Evolutionary conservation across 2,797 vertebrate species (phyloP), one percentile per base, ranked within the genome.

Genomic region (Cuniculus paca): DNA sequence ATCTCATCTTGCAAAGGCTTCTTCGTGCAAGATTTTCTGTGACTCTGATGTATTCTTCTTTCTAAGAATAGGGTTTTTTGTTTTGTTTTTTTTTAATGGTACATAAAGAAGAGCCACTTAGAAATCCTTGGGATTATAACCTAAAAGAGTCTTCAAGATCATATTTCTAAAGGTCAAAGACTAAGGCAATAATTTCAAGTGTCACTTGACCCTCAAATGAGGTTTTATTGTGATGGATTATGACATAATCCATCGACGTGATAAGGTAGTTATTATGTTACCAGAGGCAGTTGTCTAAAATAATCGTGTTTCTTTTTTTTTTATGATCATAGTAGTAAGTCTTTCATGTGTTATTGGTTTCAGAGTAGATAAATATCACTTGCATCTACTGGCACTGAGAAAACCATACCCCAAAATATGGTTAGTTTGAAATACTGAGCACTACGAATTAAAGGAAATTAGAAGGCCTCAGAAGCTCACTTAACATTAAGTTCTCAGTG

Each of bases 211-310:
- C 48, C 19, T 42, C 63, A 75, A 39, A 74, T 22, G 4, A 80
- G 60, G 6, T 87, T 96, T 87, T 85, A 14, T 90, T 91, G 60
- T 88, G 70, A 85, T 48, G 81, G 60, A 78, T 91, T 0, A 0
- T 91, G 61, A 78, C 72, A 63, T 39, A 24, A 34, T 95, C 84
- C 65, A 26, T 39, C 17, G 24, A 91, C 31, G 89, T 84, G 89
- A 84, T 97, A 95, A 95, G n/a, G 34, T 22, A 68, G 50, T 63
- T 96, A 65, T 84, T 91, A 78, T 92, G 50, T 97, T 95, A 95
- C 52, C 34, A 74, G 68, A 83, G 16, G 36, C 75, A 79, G 72
- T 68, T 72, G 61, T 13, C 79, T 42, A 3, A 90, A 45, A 86
- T n/a, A 88, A 96, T 54, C 36, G 39, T 90, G 92, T 45, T 31